A percentile compares a stretch with the other conserved stretches of the same genome.
Conservation (phyloP, 2,113 vertebrate genomes). For the Zeus faber region DNA sequence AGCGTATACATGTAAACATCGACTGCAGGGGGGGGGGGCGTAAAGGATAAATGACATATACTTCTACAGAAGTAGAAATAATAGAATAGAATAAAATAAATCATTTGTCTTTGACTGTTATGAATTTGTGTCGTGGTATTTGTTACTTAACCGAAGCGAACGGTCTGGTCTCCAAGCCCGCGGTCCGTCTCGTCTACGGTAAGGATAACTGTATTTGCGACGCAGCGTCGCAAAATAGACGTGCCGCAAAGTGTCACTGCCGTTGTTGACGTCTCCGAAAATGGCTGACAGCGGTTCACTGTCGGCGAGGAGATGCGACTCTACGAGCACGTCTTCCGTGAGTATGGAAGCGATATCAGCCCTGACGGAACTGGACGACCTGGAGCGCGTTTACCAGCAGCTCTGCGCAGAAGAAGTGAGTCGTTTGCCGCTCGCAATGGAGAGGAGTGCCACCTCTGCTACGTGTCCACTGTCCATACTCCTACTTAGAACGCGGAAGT, state of each 20-base stretch:
- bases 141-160: too few species aligned
- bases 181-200: too few species aligned
- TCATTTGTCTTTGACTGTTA: too few species aligned
- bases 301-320: conserved; percentile 45
- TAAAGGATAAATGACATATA: too few species aligned
- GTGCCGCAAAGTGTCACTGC: neutral
- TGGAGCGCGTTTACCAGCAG: conserved; percentile 86
- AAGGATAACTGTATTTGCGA: neutral
- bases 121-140: too few species aligned
- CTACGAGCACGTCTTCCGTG: conserved; percentile 39
- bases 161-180: too few species aligned
- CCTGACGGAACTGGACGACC: conserved; percentile 87
- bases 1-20: too few species aligned
- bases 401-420: conserved; percentile 88
- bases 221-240: neutral
- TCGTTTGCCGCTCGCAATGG: too few species aligned
- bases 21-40: too few species aligned
- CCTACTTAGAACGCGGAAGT: neutral
- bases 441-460: too few species aligned
- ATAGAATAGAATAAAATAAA: too few species aligned
- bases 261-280: conserved; percentile 29
- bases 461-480: neutral
- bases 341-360: conserved; percentile 80
- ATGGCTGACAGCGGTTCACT: conserved; percentile 52
- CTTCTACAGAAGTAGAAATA: too few species aligned